Percentiles rank a stretch among this genome's conserved stretches.
Conservation (phyloP, 2,797 vertebrate genomes). For the Benthosema pterotum region DNA sequence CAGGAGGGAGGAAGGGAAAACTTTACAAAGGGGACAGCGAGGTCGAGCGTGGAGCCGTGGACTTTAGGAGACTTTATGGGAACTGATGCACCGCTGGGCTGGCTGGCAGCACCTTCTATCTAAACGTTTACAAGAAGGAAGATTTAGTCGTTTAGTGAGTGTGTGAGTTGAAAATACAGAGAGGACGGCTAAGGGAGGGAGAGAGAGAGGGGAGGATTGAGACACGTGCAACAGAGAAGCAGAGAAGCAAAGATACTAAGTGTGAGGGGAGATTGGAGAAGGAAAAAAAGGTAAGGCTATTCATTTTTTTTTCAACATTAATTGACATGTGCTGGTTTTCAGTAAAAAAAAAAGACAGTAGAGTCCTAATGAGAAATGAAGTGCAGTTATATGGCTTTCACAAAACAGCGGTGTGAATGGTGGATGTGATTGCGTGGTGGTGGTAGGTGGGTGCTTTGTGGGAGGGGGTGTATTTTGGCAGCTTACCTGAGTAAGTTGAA, state of each 20-base stretch:
- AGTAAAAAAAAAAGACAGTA: slow-evolving; percentile 23
- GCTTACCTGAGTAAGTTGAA: slow-evolving; percentile 6
- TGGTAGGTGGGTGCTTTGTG: too few relatives aligned
- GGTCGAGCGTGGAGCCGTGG: slow-evolving; percentile 18
- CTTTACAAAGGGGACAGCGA: slow-evolving; percentile 56
- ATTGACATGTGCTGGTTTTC: slow-evolving; percentile 30
- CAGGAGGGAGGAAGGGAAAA: slow-evolving; percentile 47
- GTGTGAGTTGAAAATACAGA: slow-evolving; percentile 41
- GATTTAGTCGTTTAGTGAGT: slow-evolving; percentile 41
- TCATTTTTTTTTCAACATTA: slow-evolving; percentile 31
- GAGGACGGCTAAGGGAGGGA: slow-evolving; percentile 44
- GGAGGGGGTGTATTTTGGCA: slow-evolving; percentile 31
- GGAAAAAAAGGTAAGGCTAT: slow-evolving; percentile 59
- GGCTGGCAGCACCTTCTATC: slow-evolving; percentile 45
- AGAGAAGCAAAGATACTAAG: too few relatives aligned
- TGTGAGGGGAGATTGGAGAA: slow-evolving; percentile 28
- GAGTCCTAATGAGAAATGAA: slow-evolving; percentile 13
- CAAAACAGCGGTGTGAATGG: slow-evolving; percentile 4
- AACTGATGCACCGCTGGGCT: slow-evolving; percentile 54
- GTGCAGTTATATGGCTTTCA: slow-evolving; percentile 23
- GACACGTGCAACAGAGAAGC: slow-evolving; percentile 16
- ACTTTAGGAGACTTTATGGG: slow-evolving; percentile 71
- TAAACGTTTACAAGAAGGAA: slow-evolving; percentile 59
- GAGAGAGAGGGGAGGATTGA: too few relatives aligned
- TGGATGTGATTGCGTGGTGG: slow-evolving; percentile 22